phyloP scores from a whole-genome alignment of 2,797 vertebrate species.

The Arctocebus calabarensis region DNA sequence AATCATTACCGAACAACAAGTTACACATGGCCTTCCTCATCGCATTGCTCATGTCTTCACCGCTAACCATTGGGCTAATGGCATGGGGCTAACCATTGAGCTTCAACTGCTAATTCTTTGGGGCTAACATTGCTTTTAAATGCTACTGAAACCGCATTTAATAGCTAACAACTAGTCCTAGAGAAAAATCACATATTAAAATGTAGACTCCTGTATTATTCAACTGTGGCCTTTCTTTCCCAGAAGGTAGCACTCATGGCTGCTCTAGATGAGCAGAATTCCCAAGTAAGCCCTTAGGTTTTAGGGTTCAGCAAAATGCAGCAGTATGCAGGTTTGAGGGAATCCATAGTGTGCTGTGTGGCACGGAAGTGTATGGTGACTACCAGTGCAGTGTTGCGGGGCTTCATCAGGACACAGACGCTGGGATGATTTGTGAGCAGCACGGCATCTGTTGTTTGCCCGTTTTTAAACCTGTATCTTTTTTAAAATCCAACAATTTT shows the following conservation, averaged over 20 bases:
- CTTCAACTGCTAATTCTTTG: conserved; percentile 24
- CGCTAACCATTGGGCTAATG: no score
- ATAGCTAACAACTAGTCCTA: conserved; percentile 21
- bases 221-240: neutral
- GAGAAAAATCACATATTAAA: conserved; percentile 1
- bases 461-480: conserved; percentile 16
- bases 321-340: neutral
- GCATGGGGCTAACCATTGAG: conserved; percentile 32
- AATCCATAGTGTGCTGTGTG: neutral
- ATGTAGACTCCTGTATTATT: neutral
- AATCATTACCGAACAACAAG: neutral
- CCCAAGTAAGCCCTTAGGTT: neutral
- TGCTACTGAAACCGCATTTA: neutral
- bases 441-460: conserved; percentile 28
- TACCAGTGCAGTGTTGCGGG: neutral
- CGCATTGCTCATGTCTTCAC: neutral
- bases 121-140: neutral
- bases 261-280: neutral
- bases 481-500: neutral
- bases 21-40: neutral
- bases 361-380: neutral
- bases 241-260: neutral
- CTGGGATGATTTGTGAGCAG: neutral
- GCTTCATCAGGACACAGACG: conserved; percentile 22
- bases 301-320: neutral